Evolutionary conservation across 1,140 invertebrate genomes (phyloP).

Genomic region (Drosophila varians): DNA sequence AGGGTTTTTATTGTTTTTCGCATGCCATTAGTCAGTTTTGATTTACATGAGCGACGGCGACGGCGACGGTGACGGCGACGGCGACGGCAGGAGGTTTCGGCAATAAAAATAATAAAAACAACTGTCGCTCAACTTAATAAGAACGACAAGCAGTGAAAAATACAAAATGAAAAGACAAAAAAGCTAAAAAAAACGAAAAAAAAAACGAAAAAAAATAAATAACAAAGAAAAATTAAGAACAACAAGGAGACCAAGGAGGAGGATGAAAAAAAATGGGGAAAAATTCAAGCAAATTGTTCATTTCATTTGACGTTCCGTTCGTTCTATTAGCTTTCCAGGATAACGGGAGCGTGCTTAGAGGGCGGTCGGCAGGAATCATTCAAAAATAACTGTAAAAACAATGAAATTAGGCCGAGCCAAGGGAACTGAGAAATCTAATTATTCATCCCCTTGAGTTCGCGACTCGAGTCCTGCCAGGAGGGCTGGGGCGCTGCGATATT

Average conservation of each 20-base stretch:
- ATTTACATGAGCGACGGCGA: conserved; percentile 60
- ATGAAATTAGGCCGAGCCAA: conserved; percentile 75
- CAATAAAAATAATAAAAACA: conserved; percentile 82
- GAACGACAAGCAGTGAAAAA: conserved; percentile 35
- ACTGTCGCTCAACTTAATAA: conserved; percentile 80
- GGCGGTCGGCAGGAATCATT: conserved; percentile 59
- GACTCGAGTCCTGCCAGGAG: conserved; percentile 8
- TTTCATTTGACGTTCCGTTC: conserved; percentile 42
- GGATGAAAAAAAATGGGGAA: conserved; percentile 18
- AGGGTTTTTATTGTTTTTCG: conserved; percentile 80
- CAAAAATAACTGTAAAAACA: conserved; percentile 79
- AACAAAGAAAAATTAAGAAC: conserved; percentile 12
- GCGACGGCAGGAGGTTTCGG: conserved; percentile 10
- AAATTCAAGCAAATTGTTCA: conserved; percentile 48
- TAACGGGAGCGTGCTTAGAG: background rate
- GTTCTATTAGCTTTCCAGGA: conserved; percentile 1
- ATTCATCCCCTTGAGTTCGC: conserved; percentile 70
- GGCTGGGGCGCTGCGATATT: conserved; percentile 13
- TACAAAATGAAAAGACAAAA: conserved; percentile 9
- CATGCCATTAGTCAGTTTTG: conserved; percentile 80
- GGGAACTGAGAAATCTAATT: conserved; percentile 81
- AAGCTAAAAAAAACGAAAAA: too few relatives aligned
- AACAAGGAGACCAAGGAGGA: too few relatives aligned
- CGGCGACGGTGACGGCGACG: too few relatives aligned
- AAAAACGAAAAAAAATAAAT: too few relatives aligned